Evolutionary conservation across 2,797 vertebrate species (phyloP).

Genomic region (Salmo trutta): DNA sequence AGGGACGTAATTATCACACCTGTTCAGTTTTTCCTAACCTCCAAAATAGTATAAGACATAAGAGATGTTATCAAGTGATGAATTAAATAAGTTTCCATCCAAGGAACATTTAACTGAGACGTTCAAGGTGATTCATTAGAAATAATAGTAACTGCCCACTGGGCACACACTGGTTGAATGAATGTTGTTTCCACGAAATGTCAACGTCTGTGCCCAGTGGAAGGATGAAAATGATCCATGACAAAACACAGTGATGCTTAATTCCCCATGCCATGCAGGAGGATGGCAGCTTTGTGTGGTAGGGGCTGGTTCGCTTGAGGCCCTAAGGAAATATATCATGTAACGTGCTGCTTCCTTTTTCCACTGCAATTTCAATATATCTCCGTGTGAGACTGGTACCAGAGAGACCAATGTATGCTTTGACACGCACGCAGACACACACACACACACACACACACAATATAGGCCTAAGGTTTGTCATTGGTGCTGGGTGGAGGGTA

Average conservation of each 20-base stretch:
- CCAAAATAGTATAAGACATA: not conserved
- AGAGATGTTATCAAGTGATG: not conserved
- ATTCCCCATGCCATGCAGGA: not conserved
- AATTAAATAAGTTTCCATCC: too few species aligned
- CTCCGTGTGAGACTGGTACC: not conserved
- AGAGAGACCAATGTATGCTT: constrained; percentile 2
- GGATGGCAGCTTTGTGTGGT: not conserved
- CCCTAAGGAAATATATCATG: constrained; percentile 18
- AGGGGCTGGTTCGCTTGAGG: constrained; percentile 9
- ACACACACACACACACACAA: too few species aligned
- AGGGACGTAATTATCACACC: too few species aligned
- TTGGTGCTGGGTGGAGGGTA: constrained; percentile 2
- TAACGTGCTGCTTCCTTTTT: constrained; percentile 17
- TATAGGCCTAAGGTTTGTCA: not conserved
- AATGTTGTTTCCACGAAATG: too few species aligned
- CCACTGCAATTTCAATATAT: constrained; percentile 12
- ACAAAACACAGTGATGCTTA: not conserved
- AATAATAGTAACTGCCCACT: too few species aligned
- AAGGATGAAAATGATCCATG: not conserved
- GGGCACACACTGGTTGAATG: too few species aligned
- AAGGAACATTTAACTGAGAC: not conserved
- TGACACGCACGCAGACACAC: too few species aligned
- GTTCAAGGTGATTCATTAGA: not conserved
- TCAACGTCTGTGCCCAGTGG: too few species aligned
- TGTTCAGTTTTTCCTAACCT: not conserved